Conservation (phyloP, 2,113 vertebrate genomes). For the Mellivora capensis region DNA sequence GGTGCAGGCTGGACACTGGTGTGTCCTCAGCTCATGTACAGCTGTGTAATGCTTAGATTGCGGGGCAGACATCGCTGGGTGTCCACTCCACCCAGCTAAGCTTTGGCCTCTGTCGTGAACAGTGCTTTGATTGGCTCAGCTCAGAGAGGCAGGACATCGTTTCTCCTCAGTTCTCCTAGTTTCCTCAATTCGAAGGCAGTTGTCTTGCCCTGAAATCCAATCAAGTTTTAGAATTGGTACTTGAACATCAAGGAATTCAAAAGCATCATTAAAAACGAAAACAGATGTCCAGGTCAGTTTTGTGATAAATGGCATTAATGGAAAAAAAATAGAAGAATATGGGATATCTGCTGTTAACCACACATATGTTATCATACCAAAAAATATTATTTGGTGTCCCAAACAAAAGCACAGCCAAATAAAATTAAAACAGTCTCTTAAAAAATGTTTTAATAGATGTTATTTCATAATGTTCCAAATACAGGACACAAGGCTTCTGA, state of each 20-base stretch:
- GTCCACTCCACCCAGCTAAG: conserved; percentile 43
- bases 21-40: conserved; percentile 22
- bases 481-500: neutral
- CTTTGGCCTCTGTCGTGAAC: conserved; percentile 54
- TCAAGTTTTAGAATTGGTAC: neutral
- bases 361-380: neutral
- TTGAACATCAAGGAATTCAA: neutral
- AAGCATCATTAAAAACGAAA: conserved; percentile 24
- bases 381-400: neutral
- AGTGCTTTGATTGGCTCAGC: conserved; percentile 41
- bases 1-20: neutral
- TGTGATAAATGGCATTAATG: neutral
- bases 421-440: neutral
- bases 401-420: neutral
- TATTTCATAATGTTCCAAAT: conserved; percentile 25
- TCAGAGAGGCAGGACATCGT: neutral
- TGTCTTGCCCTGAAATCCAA: conserved; percentile 33
- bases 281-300: neutral
- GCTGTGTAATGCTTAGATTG: neutral
- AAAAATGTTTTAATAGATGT: neutral
- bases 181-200: conserved; percentile 34
- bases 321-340: neutral
- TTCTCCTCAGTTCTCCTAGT: neutral
- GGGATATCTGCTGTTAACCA: neutral
- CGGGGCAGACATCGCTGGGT: neutral